Percentiles rank a stretch among this genome's conserved stretches.
Evolutionary conservation across 1,140 invertebrate genomes (phyloP).

Genomic region (Sminthurides bifidus): DNA sequence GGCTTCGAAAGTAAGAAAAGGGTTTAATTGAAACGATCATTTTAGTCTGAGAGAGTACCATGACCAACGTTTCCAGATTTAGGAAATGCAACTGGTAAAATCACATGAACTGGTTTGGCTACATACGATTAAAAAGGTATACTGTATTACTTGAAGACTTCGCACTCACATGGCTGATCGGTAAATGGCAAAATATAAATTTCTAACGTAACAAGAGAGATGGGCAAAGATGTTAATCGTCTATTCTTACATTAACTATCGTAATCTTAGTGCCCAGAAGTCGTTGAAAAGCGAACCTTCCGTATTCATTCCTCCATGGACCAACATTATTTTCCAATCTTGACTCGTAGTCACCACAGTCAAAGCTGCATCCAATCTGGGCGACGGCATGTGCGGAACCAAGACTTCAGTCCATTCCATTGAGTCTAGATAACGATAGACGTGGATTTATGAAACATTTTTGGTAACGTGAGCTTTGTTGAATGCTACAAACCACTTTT

Average conservation of each 20-base stretch:
- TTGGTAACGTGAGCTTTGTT: too few relatives aligned
- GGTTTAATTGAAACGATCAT: too few relatives aligned
- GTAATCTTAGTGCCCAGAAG: not conserved
- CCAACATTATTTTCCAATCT: conserved; percentile 2
- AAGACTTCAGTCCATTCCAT: not conserved
- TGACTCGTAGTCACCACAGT: not conserved
- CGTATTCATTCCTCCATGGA: conserved; percentile 14
- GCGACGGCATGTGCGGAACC: not conserved
- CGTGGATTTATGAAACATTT: too few relatives aligned
- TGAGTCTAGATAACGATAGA: not conserved
- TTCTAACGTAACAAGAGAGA: not conserved
- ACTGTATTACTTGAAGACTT: not conserved
- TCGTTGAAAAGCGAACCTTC: conserved; percentile 1
- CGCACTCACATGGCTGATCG: not conserved
- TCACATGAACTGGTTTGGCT: too few relatives aligned
- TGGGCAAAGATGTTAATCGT: not conserved
- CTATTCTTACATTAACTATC: not conserved
- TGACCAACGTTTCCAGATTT: too few relatives aligned
- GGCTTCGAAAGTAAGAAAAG: too few relatives aligned
- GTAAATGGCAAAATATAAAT: not conserved
- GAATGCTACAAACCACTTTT: not conserved
- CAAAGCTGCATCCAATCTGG: conserved; percentile 3
- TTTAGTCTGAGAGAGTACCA: too few relatives aligned
- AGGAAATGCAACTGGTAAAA: too few relatives aligned
- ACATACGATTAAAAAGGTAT: not conserved